phyloP scores from a whole-genome alignment of 30 jellyfish, hydroid and myxozoan genomes.

The Mastigias papua region DNA sequence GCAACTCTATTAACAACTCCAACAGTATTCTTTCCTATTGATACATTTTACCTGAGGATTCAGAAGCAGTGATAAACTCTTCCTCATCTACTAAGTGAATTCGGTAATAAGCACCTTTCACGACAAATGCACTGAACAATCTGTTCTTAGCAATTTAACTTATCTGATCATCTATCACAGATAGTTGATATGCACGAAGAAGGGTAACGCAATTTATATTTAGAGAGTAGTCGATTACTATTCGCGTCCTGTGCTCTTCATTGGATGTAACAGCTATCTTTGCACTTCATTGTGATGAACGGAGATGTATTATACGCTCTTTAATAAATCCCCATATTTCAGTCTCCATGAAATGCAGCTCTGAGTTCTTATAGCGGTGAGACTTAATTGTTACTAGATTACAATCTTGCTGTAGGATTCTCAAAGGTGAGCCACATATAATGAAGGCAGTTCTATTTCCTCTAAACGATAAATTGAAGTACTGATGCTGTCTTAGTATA shows the following conservation, averaged over 20 bases:
- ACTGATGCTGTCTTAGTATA: conserved; percentile 43
- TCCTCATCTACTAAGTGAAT: conserved; percentile 17
- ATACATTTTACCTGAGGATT: conserved; percentile 32
- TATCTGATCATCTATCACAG: conserved; percentile 5
- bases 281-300: conserved; percentile 89
- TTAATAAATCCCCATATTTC: conserved; percentile 47
- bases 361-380: conserved; percentile 39
- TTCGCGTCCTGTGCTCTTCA: conserved; percentile 35
- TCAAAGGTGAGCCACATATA: conserved; percentile 47
- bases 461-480: background rate
- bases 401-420: conserved; percentile 57
- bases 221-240: conserved; percentile 56
- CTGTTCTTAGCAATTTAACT: conserved; percentile 23
- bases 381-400: conserved; percentile 85
- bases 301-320: conserved; percentile 79
- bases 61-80: conserved; percentile 29
- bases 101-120: conserved; percentile 71
- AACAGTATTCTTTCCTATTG: conserved; percentile 46
- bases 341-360: conserved; percentile 36
- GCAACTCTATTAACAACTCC: conserved; percentile 81
- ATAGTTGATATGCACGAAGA: conserved; percentile 69
- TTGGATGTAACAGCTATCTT: conserved; percentile 66
- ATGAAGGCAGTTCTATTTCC: conserved; percentile 34
- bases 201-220: conserved; percentile 37
- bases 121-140: conserved; percentile 32